Evolutionary conservation across 2,888 invertebrate genomes (phyloP), one percentile per base, ranked within the genome.

Genomic region (Frankliniella fusca): DNA sequence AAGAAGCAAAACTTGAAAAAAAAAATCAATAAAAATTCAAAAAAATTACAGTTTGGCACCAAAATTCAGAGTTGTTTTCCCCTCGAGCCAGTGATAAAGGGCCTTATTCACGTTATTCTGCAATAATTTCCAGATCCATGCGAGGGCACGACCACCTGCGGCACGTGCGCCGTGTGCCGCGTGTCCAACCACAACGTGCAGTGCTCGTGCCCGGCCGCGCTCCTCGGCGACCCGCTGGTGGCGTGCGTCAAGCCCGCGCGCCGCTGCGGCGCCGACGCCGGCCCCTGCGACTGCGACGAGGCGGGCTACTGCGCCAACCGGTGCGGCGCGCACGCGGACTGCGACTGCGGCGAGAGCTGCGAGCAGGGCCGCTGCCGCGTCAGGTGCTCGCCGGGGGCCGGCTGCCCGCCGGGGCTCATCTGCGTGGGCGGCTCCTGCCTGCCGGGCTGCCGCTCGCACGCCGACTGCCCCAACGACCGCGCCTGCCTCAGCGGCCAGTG

Each of bases 111-210:
- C n/a, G n/a, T n/a, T n/a, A 82, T 27, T 18, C 12, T 80, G 1
- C 2, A 79, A 54, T 79, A 48, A 48, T 23, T 61, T 88, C 82
- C 86, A 93, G 94, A 94, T 91, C 96, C 97, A 12, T 97, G 97
- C 86, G 91, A 92, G 85, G 91, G 91, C 82, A 91, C 90, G 18
- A 91, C 91, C 81, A 91, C 93, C 81, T 97, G 97, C 87, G 97
- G 97, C 80, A 91, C 93, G 80, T 97, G 97, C 87, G 95, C 96
- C 27, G 91, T 92, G 81, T 97, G 97, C 86, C 91, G 92, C 86
- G 95, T 96, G 5, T 91, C 93, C 82, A 95, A 95, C 87, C 97
- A 97, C 86, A 93, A 94, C 49, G 93, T 94, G 0, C 95, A 95
- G 86, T 97, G 97, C 87, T 94, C 93, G 86, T 97, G 97, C 86